These are phyloP conservation scores for Pogonocichla stellata DNA, from an alignment of 2,113 vertebrate species.

Conservation along the genomic window DNA sequence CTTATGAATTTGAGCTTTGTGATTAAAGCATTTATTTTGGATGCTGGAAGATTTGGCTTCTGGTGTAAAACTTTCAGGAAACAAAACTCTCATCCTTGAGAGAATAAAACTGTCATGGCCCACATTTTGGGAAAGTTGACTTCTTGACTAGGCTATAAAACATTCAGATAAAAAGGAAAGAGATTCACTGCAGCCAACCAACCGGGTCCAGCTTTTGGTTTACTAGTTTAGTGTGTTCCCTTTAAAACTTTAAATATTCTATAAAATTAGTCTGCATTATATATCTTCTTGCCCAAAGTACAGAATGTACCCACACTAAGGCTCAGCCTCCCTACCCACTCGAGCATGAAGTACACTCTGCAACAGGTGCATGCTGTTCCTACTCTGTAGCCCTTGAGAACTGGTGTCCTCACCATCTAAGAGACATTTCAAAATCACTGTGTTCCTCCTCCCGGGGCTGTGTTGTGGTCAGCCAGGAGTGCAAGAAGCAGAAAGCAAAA, in stretches of 20 bases:
- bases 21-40: not conserved
- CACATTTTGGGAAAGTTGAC: not conserved
- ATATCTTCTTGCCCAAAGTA: not conserved
- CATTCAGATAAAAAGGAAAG: not conserved
- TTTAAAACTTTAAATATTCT: not conserved
- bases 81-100: not conserved
- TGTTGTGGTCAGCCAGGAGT: not conserved
- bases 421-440: not conserved
- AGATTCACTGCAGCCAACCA: not conserved
- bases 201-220: not conserved
- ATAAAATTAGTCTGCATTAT: not conserved
- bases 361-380: fast-evolving
- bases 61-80: not conserved
- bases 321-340: not conserved
- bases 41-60: not conserved
- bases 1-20: not conserved
- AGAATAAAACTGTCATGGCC: not conserved
- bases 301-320: not conserved
- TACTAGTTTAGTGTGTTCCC: not conserved
- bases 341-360: fast-evolving
- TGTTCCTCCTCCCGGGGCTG: not conserved
- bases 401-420: not conserved
- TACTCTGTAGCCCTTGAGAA: not conserved
- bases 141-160: not conserved
- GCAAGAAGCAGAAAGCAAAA: not conserved